These are phyloP conservation scores for Propithecus deckenii DNA, from an alignment of 2,797 vertebrate genomes.

Conservation along the genomic window DNA sequence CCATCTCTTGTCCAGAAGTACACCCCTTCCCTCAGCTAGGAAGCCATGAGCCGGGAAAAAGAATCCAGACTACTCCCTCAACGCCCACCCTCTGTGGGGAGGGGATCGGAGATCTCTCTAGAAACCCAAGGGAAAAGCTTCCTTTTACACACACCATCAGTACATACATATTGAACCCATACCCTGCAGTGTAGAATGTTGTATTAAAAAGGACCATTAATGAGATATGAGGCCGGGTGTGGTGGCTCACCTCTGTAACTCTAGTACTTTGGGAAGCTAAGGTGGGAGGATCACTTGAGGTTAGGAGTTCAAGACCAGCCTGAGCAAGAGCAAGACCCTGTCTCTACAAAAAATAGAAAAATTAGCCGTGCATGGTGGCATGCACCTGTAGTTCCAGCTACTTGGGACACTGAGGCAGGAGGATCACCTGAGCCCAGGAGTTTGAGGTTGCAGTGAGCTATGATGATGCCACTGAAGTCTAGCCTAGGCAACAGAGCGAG, in stretches of 20 bases:
- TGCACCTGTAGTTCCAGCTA: too few species aligned
- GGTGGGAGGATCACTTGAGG: too few species aligned
- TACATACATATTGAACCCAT: neutral
- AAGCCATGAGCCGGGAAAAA: neutral
- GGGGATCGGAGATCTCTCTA: neutral
- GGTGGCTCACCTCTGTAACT: too few species aligned
- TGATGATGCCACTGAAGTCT: neutral
- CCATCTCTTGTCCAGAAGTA: neutral
- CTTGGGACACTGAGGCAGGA: too few species aligned
- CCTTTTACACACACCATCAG: neutral
- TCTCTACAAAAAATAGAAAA: too few species aligned
- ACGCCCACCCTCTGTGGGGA: neutral
- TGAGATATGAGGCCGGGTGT: neutral
- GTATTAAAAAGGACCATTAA: neutral
- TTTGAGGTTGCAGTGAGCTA: neutral
- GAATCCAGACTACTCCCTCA: neutral
- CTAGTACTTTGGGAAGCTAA: too few species aligned
- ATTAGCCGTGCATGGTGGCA: too few species aligned
- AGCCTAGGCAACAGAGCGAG: neutral
- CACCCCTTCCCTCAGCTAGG: fast-evolving
- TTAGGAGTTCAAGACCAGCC: too few species aligned
- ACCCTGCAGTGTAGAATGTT: neutral
- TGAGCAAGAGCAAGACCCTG: too few species aligned
- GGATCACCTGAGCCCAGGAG: neutral
- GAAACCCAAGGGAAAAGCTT: neutral